These are phyloP conservation scores for Magallana nippona DNA, from an alignment of 2,888 invertebrate species.

Conservation along the genomic window DNA sequence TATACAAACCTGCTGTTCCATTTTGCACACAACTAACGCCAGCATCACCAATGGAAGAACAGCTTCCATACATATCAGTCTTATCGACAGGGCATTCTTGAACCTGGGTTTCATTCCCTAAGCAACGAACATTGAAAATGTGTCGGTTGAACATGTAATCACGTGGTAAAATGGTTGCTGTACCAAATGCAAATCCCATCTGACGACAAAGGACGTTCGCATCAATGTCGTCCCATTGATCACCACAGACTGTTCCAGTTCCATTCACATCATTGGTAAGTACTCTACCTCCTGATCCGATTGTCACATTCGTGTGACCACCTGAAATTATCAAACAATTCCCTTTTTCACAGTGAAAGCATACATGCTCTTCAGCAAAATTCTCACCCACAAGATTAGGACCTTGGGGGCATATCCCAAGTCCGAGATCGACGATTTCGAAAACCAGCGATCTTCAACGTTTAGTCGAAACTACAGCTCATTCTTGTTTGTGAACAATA, in stretches of 20 bases:
- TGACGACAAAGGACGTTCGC: constrained; percentile 39
- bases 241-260: constrained; percentile 33
- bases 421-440: too few relatives aligned
- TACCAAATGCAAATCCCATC: constrained; percentile 5
- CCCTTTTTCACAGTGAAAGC: too few relatives aligned
- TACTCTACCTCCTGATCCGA: constrained; percentile 18
- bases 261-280: not conserved
- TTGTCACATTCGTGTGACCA: not conserved
- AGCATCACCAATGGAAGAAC: not conserved
- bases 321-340: too few relatives aligned
- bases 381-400: too few relatives aligned
- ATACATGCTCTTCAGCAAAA: too few relatives aligned
- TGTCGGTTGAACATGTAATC: not conserved
- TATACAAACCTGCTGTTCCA: too few relatives aligned
- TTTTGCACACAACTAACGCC: too few relatives aligned
- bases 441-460: too few relatives aligned
- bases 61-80: constrained; percentile 2
- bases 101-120: constrained; percentile 18
- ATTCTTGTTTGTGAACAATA: too few relatives aligned
- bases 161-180: constrained; percentile 3
- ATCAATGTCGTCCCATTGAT: constrained; percentile 37
- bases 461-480: too few relatives aligned
- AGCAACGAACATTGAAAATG: constrained; percentile 22
- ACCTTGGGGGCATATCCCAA: too few relatives aligned
- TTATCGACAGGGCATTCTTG: constrained; percentile 8